phyloP scores from a whole-genome alignment of 2,113 vertebrate species.

The Agapornis roseicollis region DNA sequence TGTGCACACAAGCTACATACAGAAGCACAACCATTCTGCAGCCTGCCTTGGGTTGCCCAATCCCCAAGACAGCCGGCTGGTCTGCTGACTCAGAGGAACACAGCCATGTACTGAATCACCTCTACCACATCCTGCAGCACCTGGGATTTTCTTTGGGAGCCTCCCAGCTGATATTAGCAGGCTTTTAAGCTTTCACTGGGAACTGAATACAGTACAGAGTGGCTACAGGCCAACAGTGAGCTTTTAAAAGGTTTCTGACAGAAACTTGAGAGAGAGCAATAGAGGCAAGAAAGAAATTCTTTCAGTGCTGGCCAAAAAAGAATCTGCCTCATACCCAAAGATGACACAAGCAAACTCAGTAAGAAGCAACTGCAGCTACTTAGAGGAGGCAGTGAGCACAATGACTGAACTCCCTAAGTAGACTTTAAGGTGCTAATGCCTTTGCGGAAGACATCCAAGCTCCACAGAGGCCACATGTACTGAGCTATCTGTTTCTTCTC shows the following conservation, averaged over 20 bases:
- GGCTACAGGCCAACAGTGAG: neutral
- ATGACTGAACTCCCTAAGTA: neutral
- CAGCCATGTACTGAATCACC: neutral
- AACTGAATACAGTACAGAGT: neutral
- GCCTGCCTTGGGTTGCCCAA: neutral
- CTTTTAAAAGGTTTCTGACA: neutral
- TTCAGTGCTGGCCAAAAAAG: neutral
- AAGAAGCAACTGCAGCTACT: neutral
- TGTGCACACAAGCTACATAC: fast-evolving
- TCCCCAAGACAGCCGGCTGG: neutral
- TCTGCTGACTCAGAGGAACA: neutral
- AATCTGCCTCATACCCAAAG: neutral
- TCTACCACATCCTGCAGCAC: neutral
- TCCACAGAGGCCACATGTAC: neutral
- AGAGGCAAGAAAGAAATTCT: neutral
- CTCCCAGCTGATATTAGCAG: neutral
- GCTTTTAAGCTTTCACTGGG: neutral
- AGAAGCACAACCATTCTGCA: neutral
- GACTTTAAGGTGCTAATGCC: neutral
- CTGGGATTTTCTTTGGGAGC: neutral
- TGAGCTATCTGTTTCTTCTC: neutral
- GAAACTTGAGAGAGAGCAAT: neutral
- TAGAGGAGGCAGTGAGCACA: neutral
- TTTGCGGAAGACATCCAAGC: neutral
- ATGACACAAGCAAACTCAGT: neutral